These are phyloP conservation scores for Chionodraco myersi DNA, from an alignment of 2,113 vertebrate species.

Conservation along the genomic window DNA sequence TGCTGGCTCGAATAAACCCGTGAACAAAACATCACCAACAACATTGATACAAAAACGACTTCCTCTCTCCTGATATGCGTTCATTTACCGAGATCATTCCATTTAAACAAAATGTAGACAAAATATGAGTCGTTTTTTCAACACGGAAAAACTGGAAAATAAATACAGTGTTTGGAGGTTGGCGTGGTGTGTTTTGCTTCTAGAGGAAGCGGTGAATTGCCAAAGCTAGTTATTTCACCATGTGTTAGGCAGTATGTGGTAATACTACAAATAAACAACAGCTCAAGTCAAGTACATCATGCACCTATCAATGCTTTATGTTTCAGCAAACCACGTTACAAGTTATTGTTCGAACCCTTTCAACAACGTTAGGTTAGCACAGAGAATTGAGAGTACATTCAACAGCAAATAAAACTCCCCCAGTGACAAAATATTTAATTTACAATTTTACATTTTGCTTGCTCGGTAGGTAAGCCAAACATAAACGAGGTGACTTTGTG, in stretches of 20 bases:
- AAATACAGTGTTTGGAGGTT: not conserved
- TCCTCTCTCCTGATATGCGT: not conserved
- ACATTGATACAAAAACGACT: constrained; percentile 12
- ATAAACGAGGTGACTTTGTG: constrained; percentile 63
- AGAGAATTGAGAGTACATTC: not conserved
- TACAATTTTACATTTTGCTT: not conserved
- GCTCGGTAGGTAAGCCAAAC: not conserved
- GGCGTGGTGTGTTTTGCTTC: constrained; percentile 47
- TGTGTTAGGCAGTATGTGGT: not conserved
- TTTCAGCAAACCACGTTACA: constrained; percentile 65
- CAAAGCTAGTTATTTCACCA: not conserved
- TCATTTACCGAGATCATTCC: not conserved
- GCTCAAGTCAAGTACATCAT: constrained; percentile 30
- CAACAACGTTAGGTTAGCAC: not conserved
- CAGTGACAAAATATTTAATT: not conserved
- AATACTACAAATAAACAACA: constrained; percentile 20
- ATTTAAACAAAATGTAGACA: not conserved
- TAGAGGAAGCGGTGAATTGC: not conserved
- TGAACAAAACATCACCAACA: constrained; percentile 44
- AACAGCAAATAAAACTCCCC: not conserved
- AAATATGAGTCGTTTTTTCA: not conserved
- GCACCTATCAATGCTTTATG: constrained; percentile 16
- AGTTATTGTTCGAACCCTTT: constrained; percentile 41
- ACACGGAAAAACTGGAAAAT: constrained; percentile 28
- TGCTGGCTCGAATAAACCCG: constrained; percentile 33